These are phyloP conservation scores for Anguilla rostrata DNA, from an alignment of 2,113 vertebrate genomes.

Conservation along the genomic window DNA sequence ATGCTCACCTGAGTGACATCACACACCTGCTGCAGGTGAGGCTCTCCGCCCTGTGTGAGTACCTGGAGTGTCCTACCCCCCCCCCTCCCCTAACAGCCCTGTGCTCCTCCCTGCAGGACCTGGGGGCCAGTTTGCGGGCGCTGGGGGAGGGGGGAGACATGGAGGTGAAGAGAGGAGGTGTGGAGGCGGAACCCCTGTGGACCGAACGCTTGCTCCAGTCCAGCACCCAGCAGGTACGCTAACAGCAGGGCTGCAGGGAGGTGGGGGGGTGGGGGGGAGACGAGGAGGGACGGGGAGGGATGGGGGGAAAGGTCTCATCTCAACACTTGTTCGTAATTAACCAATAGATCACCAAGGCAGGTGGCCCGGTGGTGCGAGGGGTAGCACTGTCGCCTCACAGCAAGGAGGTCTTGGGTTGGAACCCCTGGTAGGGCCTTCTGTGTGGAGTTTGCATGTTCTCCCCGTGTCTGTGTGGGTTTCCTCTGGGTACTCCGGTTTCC, in stretches of 20 bases:
- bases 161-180: conserved; percentile 33
- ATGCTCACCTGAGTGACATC: conserved; percentile 51
- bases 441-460: no score
- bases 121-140: conserved; percentile 54
- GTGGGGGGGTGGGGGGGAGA: no score
- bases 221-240: conserved; percentile 68
- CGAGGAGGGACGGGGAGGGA: no score
- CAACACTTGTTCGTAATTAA: no score
- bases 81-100: background rate
- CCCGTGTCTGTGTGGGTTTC: no score
- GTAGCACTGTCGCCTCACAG: background rate
- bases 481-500: no score
- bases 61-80: background rate
- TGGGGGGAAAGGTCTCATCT: background rate
- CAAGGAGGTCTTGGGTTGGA: background rate
- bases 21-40: conserved; percentile 64
- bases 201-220: conserved; percentile 63
- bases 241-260: background rate
- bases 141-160: conserved; percentile 33
- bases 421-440: no score
- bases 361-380: no score
- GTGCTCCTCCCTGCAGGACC: conserved; percentile 47
- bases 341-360: no score
- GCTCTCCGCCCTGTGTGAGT: background rate
- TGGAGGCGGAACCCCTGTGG: conserved; percentile 57